These are phyloP conservation scores for Stichopus chloronotus DNA, from an alignment of 35 echinoderm and acorn worm genomes.

Conservation along the genomic window DNA sequence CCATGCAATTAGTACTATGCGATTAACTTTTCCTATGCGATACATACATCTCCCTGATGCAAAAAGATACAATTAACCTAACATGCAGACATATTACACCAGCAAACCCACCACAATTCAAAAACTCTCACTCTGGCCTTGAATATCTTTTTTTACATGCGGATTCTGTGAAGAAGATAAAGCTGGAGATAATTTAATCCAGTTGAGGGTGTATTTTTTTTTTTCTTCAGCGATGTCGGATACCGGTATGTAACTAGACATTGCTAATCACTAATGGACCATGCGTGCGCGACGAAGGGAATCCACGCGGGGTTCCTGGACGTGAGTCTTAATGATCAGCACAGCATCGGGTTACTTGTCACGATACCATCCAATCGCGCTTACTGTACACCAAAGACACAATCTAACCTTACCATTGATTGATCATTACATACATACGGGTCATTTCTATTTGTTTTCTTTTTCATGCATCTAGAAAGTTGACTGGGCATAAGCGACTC, in stretches of 20 bases:
- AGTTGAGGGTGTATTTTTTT: background rate
- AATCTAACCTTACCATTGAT: too few species aligned
- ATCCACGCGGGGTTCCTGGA: background rate
- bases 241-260: background rate
- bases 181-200: slow-evolving; percentile 7
- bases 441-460: too few species aligned
- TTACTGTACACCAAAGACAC: too few species aligned
- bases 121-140: background rate
- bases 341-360: background rate
- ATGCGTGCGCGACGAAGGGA: background rate
- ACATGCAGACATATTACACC: too few species aligned
- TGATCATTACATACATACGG: too few species aligned
- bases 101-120: background rate
- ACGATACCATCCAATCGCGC: background rate
- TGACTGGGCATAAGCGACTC: too few species aligned
- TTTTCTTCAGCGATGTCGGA: background rate
- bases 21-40: too few species aligned
- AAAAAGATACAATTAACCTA: too few species aligned
- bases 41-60: too few species aligned
- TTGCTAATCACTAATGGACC: background rate
- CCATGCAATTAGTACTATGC: too few species aligned
- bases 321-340: background rate
- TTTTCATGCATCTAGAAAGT: too few species aligned
- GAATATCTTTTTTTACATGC: background rate
- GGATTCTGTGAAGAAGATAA: background rate